A percentile compares a stretch with the other conserved stretches of the same genome.
Conservation (phyloP, 2,797 vertebrate genomes). For the Linurgus olivaceus region DNA sequence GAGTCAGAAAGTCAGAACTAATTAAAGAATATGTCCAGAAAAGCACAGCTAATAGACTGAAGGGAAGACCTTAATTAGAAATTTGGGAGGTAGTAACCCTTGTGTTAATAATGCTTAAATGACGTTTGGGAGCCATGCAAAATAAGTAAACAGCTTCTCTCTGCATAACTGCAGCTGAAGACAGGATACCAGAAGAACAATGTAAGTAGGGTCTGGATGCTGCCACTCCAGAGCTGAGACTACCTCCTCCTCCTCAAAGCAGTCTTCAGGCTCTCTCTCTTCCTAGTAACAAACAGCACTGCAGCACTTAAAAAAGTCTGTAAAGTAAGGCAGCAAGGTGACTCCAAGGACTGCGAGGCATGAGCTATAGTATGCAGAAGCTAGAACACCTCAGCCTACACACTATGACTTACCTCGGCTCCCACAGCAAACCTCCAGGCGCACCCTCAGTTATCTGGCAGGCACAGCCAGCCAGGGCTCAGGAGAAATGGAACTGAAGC, state of each 20-base stretch:
- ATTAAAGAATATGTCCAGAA: constrained; percentile 64
- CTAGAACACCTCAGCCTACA: constrained; percentile 29
- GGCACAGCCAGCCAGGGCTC: neutral
- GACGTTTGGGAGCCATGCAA: constrained; percentile 28
- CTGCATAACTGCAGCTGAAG: neutral
- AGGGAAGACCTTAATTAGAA: constrained; percentile 64
- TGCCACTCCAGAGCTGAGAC: neutral
- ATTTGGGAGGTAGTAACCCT: constrained; percentile 43
- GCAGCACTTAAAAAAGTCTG: neutral
- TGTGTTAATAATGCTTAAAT: constrained; percentile 49
- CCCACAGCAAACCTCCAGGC: constrained; percentile 18
- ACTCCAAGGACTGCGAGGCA: constrained; percentile 42
- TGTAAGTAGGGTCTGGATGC: neutral
- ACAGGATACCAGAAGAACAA: neutral
- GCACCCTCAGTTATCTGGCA: neutral
- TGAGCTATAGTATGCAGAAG: constrained; percentile 37
- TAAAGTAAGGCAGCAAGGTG: constrained; percentile 39
- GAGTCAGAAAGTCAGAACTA: constrained; percentile 69
- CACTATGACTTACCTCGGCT: constrained; percentile 15
- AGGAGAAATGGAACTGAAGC: neutral
- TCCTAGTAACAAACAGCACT: constrained; percentile 28
- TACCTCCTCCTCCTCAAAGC: neutral
- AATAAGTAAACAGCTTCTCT: constrained; percentile 46
- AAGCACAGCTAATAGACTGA: constrained; percentile 52
- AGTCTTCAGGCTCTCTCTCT: neutral